These are phyloP conservation scores for Corydoras maculifer DNA, from an alignment of 2,113 vertebrate genomes.

Conservation along the genomic window DNA sequence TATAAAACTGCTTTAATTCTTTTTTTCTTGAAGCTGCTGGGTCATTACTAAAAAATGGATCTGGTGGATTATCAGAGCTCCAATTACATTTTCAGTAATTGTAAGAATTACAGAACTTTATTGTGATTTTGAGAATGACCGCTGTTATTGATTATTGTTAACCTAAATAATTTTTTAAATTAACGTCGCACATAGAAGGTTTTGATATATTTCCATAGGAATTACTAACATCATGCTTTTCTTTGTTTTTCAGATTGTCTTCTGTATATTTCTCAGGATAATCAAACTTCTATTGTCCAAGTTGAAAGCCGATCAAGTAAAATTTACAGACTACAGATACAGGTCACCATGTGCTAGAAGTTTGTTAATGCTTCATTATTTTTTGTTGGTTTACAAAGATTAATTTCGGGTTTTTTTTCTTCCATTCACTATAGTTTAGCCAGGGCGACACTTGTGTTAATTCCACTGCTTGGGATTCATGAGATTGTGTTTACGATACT, in stretches of 20 bases:
- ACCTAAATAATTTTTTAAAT: too few species aligned
- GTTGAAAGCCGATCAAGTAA: constrained; percentile 86
- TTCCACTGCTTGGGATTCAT: constrained; percentile 88
- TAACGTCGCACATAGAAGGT: too few species aligned
- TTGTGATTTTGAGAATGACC: too few species aligned
- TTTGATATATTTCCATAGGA: neutral
- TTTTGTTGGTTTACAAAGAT: neutral
- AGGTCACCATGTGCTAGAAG: constrained; percentile 64
- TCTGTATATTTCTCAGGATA: constrained; percentile 89
- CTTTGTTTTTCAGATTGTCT: constrained; percentile 78
- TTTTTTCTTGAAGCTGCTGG: constrained; percentile 77
- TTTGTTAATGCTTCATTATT: neutral
- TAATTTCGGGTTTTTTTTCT: neutral
- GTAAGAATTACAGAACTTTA: constrained; percentile 63
- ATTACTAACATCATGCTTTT: neutral
- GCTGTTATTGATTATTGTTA: too few species aligned
- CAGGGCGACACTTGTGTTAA: constrained; percentile 84
- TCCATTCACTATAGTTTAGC: constrained; percentile 68
- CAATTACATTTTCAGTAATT: constrained; percentile 76
- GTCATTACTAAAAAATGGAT: constrained; percentile 69
- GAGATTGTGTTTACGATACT: constrained; percentile 83
- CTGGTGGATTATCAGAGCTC: constrained; percentile 94
- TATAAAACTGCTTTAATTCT: neutral
- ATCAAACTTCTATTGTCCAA: constrained; percentile 88
- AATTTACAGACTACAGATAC: constrained; percentile 90